A percentile compares a stretch with the other conserved stretches of the same genome.
phyloP scores from a whole-genome alignment of 1,140 invertebrate genomes.

The Euwallacea similis region DNA sequence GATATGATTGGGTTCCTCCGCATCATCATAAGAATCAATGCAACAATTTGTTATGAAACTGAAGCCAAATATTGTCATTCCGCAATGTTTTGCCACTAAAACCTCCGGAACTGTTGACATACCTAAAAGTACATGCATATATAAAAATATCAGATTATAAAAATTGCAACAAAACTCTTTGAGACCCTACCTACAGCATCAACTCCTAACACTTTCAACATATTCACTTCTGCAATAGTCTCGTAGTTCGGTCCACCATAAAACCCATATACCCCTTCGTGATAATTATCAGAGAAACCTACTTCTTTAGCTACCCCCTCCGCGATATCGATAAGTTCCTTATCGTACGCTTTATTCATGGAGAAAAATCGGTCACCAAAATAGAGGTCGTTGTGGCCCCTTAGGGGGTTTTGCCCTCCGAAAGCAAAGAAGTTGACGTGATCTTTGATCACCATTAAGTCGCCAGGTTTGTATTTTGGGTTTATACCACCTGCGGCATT shows the following conservation, averaged over 20 bases:
- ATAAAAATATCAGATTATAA: neutral
- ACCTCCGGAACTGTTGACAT: conserved; percentile 93
- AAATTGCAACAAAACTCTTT: conserved; percentile 73
- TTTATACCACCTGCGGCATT: conserved; percentile 96
- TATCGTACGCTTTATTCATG: conserved; percentile 85
- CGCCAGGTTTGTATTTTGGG: conserved; percentile 80
- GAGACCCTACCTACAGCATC: conserved; percentile 90
- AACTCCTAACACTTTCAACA: conserved; percentile 78
- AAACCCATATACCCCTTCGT: conserved; percentile 89
- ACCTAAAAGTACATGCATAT: conserved; percentile 68
- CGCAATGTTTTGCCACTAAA: conserved; percentile 85
- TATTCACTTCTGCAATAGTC: conserved; percentile 84
- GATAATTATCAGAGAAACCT: conserved; percentile 68
- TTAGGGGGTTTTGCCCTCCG: conserved; percentile 79
- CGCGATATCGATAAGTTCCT: conserved; percentile 68
- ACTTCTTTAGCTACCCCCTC: conserved; percentile 70
- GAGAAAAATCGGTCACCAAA: conserved; percentile 89
- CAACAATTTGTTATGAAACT: conserved; percentile 92
- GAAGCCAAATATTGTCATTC: conserved; percentile 85
- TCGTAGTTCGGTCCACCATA: conserved; percentile 91
- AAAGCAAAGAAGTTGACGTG: conserved; percentile 93
- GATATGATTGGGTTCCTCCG: conserved; percentile 79
- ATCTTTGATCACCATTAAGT: conserved; percentile 95
- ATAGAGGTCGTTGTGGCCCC: conserved; percentile 89
- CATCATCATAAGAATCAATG: conserved; percentile 76